A percentile compares a stretch with the other conserved stretches of the same genome.
Conservation (phyloP, 2,113 vertebrate species). For the Cyprinodon variegatus region DNA sequence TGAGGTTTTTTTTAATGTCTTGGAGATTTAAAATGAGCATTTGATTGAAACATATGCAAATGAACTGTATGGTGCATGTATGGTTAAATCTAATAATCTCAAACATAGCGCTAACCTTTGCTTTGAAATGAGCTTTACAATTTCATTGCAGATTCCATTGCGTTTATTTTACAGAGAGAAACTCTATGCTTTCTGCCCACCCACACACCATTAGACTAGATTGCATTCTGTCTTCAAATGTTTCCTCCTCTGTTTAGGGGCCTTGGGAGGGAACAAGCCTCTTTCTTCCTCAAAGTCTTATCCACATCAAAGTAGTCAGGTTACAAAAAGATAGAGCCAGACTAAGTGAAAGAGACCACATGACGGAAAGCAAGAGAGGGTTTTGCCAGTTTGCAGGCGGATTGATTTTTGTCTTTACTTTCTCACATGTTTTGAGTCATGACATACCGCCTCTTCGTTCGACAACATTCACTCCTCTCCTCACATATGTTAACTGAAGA, state of each 20-base stretch:
- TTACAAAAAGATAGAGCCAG: slow-evolving; percentile 48
- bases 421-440: slow-evolving; percentile 34
- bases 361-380: slow-evolving; percentile 9
- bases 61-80: not conserved
- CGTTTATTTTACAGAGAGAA: slow-evolving; percentile 34
- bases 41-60: not conserved
- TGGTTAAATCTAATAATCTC: not conserved
- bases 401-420: slow-evolving; percentile 51
- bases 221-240: slow-evolving; percentile 67
- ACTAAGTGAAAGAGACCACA: slow-evolving; percentile 10
- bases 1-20: not conserved
- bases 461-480: slow-evolving; percentile 37
- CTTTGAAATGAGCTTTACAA: not conserved
- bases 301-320: slow-evolving; percentile 70
- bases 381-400: slow-evolving; percentile 18
- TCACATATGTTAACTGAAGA: not conserved
- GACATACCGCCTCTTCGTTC: slow-evolving; percentile 51
- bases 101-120: not conserved
- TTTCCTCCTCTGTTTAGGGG: slow-evolving; percentile 55
- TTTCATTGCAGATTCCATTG: slow-evolving; percentile 11
- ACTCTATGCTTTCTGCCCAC: slow-evolving; percentile 50
- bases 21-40: not conserved
- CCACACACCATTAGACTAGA: slow-evolving; percentile 72
- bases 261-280: slow-evolving; percentile 50
- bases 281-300: slow-evolving; percentile 36